A percentile compares a stretch with the other conserved stretches of the same genome.
These are phyloP conservation scores for Drosophila grimshawi DNA, from an alignment of 1,140 invertebrate genomes.

Conservation along the genomic window DNA sequence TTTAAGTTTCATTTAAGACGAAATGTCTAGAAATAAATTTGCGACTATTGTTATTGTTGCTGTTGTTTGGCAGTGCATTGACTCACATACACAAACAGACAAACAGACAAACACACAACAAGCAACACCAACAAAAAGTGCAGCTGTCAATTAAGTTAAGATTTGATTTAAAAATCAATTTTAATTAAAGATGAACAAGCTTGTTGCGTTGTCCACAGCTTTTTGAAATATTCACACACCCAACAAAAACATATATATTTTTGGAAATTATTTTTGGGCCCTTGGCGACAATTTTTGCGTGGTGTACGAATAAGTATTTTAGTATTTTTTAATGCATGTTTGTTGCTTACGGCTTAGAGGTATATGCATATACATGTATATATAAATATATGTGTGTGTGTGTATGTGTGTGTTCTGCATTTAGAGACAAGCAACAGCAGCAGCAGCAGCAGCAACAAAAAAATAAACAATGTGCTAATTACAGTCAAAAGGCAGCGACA, in stretches of 20 bases:
- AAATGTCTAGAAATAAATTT: slow-evolving; percentile 74
- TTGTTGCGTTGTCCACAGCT: not conserved
- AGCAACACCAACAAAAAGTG: not conserved
- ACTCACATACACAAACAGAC: slow-evolving; percentile 32
- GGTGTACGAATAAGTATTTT: slow-evolving; percentile 2
- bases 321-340: not conserved
- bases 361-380: not conserved
- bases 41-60: slow-evolving; percentile 17
- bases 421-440: slow-evolving; percentile 41
- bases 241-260: not conserved
- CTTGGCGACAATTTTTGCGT: slow-evolving; percentile 4
- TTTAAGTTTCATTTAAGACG: slow-evolving; percentile 67
- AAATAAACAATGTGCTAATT: slow-evolving; percentile 74
- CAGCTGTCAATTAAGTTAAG: not conserved
- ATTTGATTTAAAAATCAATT: not conserved
- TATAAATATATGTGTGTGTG: slow-evolving; percentile 12
- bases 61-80: slow-evolving; percentile 61
- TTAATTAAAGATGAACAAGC: too few species aligned
- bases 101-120: not conserved
- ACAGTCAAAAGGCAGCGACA: slow-evolving; percentile 68
- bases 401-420: slow-evolving; percentile 19
- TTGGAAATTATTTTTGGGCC: not conserved
- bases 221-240: too few species aligned
- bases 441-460: not conserved
- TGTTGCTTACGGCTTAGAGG: slow-evolving; percentile 6